Percentiles rank a stretch among this genome's conserved stretches.
Conservation (phyloP, 2,888 invertebrate genomes). For the Erebia palarica region DNA sequence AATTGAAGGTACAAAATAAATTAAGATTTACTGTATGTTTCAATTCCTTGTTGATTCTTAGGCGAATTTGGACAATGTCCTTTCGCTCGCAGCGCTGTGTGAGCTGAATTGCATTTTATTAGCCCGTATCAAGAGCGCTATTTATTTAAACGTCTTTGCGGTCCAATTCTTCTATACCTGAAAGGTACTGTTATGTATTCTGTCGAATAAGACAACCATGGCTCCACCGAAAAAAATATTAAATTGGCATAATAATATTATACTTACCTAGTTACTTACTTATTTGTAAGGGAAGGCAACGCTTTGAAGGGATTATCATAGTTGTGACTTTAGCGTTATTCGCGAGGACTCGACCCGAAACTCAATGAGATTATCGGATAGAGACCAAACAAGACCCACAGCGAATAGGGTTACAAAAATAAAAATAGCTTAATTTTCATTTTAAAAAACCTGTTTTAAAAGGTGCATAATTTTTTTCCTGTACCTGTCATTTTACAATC, state of each 20-base stretch:
- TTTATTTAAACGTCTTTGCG: no score
- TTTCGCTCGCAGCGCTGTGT: no score
- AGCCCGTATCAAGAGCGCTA: no score
- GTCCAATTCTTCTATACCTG: no score
- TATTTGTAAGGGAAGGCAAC: conserved; percentile 6
- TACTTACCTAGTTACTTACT: conserved; percentile 30
- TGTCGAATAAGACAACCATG: no score
- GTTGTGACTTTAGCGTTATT: conserved; percentile 31
- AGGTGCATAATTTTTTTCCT: neutral
- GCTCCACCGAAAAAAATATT: neutral
- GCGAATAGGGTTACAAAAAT: conserved; percentile 10
- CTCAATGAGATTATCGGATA: conserved; percentile 34
- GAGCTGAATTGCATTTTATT: no score
- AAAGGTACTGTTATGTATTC: neutral
- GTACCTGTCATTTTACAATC: no score
- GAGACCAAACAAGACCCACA: conserved; percentile 14
- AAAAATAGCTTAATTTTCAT: conserved; percentile 11
- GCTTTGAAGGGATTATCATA: conserved; percentile 21
- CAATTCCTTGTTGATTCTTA: no score
- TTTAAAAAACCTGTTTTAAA: neutral
- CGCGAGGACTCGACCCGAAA: conserved; percentile 31
- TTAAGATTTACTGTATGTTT: no score
- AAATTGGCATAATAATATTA: neutral
- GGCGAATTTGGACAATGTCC: no score
- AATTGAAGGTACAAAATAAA: no score